Evolutionary conservation across 2,113 vertebrate species (phyloP).

Genomic region (Sitta europaea): DNA sequence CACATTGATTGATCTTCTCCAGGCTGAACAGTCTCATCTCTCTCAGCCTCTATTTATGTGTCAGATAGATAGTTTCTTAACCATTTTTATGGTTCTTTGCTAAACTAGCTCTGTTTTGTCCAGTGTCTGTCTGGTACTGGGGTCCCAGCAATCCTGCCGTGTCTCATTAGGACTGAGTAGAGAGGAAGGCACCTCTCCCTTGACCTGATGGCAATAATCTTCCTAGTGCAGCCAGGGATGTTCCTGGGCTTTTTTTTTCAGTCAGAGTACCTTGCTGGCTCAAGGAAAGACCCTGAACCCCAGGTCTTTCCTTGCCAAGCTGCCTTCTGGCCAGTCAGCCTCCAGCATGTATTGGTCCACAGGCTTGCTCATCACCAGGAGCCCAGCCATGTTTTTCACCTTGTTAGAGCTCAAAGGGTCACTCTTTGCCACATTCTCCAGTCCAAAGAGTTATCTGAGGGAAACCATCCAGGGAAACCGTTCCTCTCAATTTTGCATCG

Average conservation of each 20-base stretch:
- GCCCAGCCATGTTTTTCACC: neutral
- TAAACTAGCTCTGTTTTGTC: neutral
- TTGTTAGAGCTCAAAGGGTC: neutral
- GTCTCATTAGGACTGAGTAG: neutral
- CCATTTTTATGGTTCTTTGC: neutral
- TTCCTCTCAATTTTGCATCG: neutral
- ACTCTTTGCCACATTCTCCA: accelerated
- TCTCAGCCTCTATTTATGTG: neutral
- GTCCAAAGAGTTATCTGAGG: neutral
- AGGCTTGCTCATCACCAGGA: accelerated
- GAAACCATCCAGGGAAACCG: neutral
- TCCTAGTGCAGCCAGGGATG: neutral
- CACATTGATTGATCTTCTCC: neutral
- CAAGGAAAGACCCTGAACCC: neutral
- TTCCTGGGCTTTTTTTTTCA: neutral
- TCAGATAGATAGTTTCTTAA: neutral
- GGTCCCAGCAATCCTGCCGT: neutral
- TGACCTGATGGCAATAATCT: too few relatives aligned
- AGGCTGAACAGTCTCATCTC: neutral
- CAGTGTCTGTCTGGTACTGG: neutral
- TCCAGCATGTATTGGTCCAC: neutral
- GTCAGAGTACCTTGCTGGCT: neutral
- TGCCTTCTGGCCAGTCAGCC: neutral
- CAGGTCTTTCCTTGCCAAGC: neutral
- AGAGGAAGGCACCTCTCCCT: neutral